Conservation (phyloP, 2,797 vertebrate genomes). For the Oceanodroma leucorhoa region DNA sequence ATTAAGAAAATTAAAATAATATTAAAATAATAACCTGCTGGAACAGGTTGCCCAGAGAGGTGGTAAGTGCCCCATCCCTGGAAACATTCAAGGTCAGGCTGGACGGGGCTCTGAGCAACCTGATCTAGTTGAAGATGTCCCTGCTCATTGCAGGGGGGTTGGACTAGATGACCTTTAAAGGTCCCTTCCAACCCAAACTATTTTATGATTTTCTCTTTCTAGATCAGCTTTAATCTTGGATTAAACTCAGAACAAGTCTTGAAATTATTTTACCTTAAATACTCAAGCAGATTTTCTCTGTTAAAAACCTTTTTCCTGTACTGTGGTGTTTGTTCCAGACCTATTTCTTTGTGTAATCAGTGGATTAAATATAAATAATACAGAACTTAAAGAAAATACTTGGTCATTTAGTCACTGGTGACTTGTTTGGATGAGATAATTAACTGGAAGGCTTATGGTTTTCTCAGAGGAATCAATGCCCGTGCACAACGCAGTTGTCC, state of each 20-base stretch:
- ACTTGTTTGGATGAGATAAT: neutral
- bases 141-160: neutral
- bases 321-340: neutral
- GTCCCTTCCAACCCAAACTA: neutral
- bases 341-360: neutral
- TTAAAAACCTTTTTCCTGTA: neutral
- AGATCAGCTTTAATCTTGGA: neutral
- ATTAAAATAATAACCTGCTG: neutral
- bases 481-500: rapidly evolving
- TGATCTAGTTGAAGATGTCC: neutral
- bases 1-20: neutral
- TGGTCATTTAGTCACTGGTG: neutral
- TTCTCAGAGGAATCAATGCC: neutral
- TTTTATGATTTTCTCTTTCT: neutral
- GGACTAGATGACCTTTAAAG: neutral
- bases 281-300: neutral
- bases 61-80: too few species aligned
- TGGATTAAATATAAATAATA: neutral
- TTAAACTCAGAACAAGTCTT: neutral
- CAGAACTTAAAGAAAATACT: neutral
- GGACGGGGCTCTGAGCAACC: neutral
- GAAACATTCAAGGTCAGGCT: neutral
- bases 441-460: neutral
- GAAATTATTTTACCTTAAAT: neutral
- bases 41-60: too few species aligned